Base-by-base conservation (phyloP, 2,797 vertebrate species). In the Morelia viridis region DNA sequence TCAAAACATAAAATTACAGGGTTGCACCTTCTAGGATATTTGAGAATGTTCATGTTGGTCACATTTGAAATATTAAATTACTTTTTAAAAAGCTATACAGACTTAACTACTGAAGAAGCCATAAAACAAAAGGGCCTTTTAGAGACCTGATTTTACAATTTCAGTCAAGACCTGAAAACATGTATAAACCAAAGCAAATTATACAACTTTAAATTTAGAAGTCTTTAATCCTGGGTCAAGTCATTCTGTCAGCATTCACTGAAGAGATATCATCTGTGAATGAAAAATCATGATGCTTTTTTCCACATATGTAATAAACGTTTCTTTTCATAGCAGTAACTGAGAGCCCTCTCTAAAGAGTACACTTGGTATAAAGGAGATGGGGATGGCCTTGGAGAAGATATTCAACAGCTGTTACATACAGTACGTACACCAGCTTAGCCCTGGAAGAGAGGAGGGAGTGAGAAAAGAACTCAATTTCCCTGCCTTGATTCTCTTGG, bases 331-430 rank as follows among this genome's bases (percentile, higher is more conserved):
- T 28, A 35, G 84, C 57, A 90, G 87, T 50, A 83, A 6, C 5
- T 60, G 57, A 0, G 7, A 65, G 17, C 0, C 0, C 0, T 50
- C n/a, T 92, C 71, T 57, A 22, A 53, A 53, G 50, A 53, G 7
- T 53, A 53, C 6, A 53, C 50, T 5, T 53, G 50, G 50, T 53
- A 53, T 8, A 53, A 53, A 53, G 50, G 6, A 53, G 50, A 53
- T 53, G 50, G 50, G 8, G 7, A 8, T 53, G 7, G 50, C 50
- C 50, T 53, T 53, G 50, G 9, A 53, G 50, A 53, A 53, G 50
- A 53, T 53, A 53, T 53, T 53, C 50, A 53, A 53, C 50, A 53
- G 50, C 50, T 53, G 50, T 53, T 53, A 53, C 50, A 53, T 9
- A 53, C 0, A 41, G 41, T 41, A 41, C 41, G 3, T 41, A 53